These are phyloP conservation scores for Catostylus mosaicus DNA, from an alignment of 30 jellyfish, hydroid and myxozoan genomes.

Conservation along the genomic window DNA sequence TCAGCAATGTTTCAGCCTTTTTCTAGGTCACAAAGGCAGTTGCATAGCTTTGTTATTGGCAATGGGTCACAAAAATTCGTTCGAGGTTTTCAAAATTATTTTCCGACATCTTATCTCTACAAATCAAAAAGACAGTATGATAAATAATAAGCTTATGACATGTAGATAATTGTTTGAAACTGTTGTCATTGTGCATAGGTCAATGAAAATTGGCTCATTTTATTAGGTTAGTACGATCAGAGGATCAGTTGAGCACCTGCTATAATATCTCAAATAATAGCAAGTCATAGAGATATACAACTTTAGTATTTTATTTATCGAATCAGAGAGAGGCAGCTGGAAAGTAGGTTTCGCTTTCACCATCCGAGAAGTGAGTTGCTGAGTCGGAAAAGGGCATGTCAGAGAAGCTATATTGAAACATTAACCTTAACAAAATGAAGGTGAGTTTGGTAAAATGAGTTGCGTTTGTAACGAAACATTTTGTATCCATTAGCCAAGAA, in stretches of 20 bases:
- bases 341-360: no score
- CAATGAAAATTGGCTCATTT: conserved; percentile 11
- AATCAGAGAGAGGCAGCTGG: neutral
- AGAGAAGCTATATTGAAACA: no score
- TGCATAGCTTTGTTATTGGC: neutral
- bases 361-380: no score
- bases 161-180: neutral
- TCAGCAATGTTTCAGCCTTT: no score
- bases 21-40: neutral
- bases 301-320: neutral
- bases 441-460: no score
- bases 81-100: neutral
- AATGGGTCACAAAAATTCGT: neutral
- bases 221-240: conserved; percentile 2
- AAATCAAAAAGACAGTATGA: neutral
- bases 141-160: neutral
- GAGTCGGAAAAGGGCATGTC: no score
- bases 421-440: no score
- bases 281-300: neutral
- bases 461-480: no score
- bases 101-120: neutral
- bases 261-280: neutral
- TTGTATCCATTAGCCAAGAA: no score
- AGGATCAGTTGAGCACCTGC: neutral
- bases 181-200: conserved; percentile 7